Conservation (phyloP, 2,797 vertebrate species). For the Megalops cyprinoides region DNA sequence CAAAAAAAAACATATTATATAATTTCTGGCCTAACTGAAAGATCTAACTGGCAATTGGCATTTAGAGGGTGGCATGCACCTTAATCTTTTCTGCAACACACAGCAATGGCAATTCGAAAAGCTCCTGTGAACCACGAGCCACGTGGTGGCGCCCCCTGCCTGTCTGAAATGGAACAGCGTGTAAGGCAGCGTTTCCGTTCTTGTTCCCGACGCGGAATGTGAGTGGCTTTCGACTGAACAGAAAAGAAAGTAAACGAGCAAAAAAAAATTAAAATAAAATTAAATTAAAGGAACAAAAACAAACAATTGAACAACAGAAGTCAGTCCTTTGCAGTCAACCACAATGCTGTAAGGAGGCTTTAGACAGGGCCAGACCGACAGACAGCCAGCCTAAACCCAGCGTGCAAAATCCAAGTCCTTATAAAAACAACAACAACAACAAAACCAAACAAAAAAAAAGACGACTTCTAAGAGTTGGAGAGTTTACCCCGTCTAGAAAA, state of each 20-base stretch:
- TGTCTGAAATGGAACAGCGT: slow-evolving; percentile 35
- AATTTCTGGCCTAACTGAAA: background rate
- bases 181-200: slow-evolving; percentile 40
- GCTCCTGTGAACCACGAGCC: slow-evolving; percentile 47
- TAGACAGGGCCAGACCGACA: slow-evolving; percentile 66
- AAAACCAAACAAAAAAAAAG: slow-evolving; percentile 40
- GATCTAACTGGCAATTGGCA: background rate
- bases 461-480: slow-evolving; percentile 33
- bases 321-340: slow-evolving; percentile 65
- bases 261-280: slow-evolving; percentile 26
- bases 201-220: slow-evolving; percentile 38
- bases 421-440: slow-evolving; percentile 53
- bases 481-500: slow-evolving; percentile 41
- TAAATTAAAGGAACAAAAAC: slow-evolving; percentile 32
- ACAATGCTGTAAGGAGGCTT: slow-evolving; percentile 70
- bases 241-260: slow-evolving; percentile 25
- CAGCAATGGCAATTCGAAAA: slow-evolving; percentile 30
- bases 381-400: slow-evolving; percentile 65
- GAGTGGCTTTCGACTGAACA: slow-evolving; percentile 30
- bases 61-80: background rate
- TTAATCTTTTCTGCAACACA: background rate
- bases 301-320: slow-evolving; percentile 54
- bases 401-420: slow-evolving; percentile 53
- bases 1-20: background rate
- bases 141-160: background rate